phyloP scores from a whole-genome alignment of 1,140 invertebrate species.

The Drosophila santomea region DNA sequence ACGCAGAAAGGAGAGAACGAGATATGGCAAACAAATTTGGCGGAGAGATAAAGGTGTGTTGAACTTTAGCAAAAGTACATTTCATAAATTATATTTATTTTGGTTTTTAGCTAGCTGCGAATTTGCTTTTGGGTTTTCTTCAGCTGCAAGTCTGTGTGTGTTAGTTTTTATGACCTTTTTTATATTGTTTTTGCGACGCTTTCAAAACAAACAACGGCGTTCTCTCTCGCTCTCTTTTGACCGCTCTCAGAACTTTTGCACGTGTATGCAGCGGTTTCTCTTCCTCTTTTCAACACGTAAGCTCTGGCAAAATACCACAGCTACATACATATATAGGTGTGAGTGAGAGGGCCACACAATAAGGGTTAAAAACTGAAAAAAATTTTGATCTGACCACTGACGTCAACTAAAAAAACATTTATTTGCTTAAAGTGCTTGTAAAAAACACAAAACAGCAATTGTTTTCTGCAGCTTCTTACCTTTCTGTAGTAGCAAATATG shows the following conservation, averaged over 20 bases:
- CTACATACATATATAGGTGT: neutral
- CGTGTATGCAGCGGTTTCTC: constrained; percentile 36
- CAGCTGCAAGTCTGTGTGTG: neutral
- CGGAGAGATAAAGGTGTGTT: constrained; percentile 71
- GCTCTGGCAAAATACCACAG: constrained; percentile 8
- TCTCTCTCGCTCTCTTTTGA: constrained; percentile 1
- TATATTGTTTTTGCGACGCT: constrained; percentile 29
- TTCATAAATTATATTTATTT: constrained; percentile 48
- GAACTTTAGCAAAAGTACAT: constrained; percentile 65
- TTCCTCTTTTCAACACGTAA: constrained; percentile 33
- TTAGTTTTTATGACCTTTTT: constrained; percentile 8
- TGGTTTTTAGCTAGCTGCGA: constrained; percentile 22
- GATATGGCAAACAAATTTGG: constrained; percentile 11
- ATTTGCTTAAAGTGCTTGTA: neutral
- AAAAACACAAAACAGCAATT: constrained; percentile 8
- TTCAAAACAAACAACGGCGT: constrained; percentile 42
- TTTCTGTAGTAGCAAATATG: neutral
- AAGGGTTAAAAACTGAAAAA: constrained; percentile 11
- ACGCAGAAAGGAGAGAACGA: constrained; percentile 48
- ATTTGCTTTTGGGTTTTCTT: constrained; percentile 9
- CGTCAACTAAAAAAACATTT: constrained; percentile 20
- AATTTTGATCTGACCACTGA: constrained; percentile 23
- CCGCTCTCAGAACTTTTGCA: constrained; percentile 28
- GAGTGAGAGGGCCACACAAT: constrained; percentile 8
- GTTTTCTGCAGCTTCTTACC: neutral